A percentile compares a stretch with the other conserved stretches of the same genome.
Conservation (phyloP, 2,113 vertebrate species). For the Maccullochella peelii region DNA sequence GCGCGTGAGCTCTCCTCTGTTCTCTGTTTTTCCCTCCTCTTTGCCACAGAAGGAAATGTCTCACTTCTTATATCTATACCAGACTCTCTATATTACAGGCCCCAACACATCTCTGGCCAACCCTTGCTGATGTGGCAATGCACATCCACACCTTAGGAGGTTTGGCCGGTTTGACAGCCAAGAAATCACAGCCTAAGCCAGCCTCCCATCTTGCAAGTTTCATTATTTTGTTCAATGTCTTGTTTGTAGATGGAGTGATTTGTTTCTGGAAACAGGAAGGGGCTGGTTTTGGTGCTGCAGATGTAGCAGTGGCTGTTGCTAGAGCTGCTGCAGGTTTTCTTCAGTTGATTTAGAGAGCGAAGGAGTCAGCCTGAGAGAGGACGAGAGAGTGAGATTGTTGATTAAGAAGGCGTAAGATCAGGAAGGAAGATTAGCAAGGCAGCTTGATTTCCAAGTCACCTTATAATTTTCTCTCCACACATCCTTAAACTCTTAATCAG, state of each 20-base stretch:
- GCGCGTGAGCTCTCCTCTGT: constrained; percentile 76
- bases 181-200: constrained; percentile 32
- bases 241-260: constrained; percentile 31
- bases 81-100: constrained; percentile 39
- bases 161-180: constrained; percentile 33
- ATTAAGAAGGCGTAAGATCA: constrained; percentile 75
- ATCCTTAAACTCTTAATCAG: constrained; percentile 69
- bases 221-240: constrained; percentile 40
- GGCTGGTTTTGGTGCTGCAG: constrained; percentile 36
- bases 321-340: constrained; percentile 46
- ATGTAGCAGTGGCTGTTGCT: constrained; percentile 38
- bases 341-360: constrained; percentile 57
- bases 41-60: constrained; percentile 60
- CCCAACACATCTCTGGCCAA: constrained; percentile 45
- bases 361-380: constrained; percentile 29
- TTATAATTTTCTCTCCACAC: constrained; percentile 66
- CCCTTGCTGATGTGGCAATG: constrained; percentile 42
- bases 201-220: constrained; percentile 14
- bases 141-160: constrained; percentile 43
- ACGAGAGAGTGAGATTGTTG: constrained; percentile 60
- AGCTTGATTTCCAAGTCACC: constrained; percentile 73
- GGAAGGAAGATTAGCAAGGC: constrained; percentile 64
- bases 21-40: constrained; percentile 51
- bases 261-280: constrained; percentile 41
- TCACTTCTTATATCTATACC: constrained; percentile 45